Percentiles rank a stretch among this genome's conserved stretches.
Conservation (phyloP, 2,888 invertebrate species). For the Euplexia lucipara region DNA sequence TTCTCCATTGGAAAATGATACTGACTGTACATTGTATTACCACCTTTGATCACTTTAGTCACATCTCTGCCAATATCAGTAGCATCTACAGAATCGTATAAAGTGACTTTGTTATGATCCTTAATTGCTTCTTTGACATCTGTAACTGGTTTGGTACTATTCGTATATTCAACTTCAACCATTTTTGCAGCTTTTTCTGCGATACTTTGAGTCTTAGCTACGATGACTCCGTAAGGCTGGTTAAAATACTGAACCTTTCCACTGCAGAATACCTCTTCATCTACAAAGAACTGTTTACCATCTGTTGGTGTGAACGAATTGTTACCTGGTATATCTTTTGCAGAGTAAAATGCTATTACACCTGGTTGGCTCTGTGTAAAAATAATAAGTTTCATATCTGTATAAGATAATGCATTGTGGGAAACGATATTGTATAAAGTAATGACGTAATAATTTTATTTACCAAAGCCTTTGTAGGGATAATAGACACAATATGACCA, state of each 20-base stretch:
- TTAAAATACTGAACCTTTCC: constrained; percentile 90
- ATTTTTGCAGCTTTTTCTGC: constrained; percentile 89
- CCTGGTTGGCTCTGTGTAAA: constrained; percentile 90
- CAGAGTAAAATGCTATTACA: constrained; percentile 92
- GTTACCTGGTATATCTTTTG: constrained; percentile 93
- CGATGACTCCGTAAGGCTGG: constrained; percentile 92
- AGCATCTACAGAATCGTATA: constrained; percentile 58
- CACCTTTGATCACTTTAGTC: constrained; percentile 85
- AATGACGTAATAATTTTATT: constrained; percentile 45
- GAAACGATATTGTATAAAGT: too few species aligned
- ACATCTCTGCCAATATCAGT: constrained; percentile 68
- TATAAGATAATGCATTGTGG: background rate
- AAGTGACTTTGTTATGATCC: constrained; percentile 63
- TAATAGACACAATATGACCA: constrained; percentile 91
- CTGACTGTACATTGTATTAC: constrained; percentile 89
- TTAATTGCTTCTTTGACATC: constrained; percentile 69
- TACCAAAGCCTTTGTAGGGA: constrained; percentile 92
- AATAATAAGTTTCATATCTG: background rate
- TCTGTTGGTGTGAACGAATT: constrained; percentile 86
- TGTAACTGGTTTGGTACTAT: constrained; percentile 74
- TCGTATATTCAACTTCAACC: constrained; percentile 88
- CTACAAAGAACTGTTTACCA: constrained; percentile 18
- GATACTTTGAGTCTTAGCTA: constrained; percentile 88
- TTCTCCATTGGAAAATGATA: constrained; percentile 94
- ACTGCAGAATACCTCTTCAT: constrained; percentile 87